Evolutionary conservation across 64 coral and sea anemone genomes (phyloP).

Genomic region (Montipora sp.): DNA sequence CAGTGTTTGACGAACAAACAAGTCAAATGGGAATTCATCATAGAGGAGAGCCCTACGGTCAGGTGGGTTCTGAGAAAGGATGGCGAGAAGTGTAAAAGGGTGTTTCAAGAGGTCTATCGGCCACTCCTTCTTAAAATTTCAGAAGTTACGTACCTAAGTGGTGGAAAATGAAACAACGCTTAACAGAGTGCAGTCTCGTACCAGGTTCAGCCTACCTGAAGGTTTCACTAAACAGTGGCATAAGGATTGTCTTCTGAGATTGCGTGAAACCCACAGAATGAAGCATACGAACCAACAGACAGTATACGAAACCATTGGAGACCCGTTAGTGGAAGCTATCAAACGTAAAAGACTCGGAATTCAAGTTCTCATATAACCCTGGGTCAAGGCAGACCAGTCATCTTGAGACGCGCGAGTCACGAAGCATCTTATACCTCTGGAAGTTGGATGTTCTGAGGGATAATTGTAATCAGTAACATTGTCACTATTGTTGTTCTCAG

Average conservation of each 20-base stretch:
- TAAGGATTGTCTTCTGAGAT: neutral
- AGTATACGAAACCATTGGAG: neutral
- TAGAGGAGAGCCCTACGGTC: neutral
- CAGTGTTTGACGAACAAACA: neutral
- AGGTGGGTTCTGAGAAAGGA: neutral
- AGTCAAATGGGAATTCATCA: neutral
- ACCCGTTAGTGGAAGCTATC: neutral
- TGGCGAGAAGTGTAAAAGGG: constrained; percentile 10
- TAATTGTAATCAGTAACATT: no score
- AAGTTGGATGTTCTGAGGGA: no score
- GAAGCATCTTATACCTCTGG: neutral
- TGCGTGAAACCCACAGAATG: neutral
- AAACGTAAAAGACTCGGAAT: neutral
- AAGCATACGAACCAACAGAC: neutral
- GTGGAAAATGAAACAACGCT: neutral
- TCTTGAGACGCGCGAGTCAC: neutral
- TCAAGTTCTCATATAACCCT: neutral
- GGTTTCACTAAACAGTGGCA: neutral
- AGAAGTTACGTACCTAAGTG: neutral
- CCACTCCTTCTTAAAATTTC: neutral
- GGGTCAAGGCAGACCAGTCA: neutral
- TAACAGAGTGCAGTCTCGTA: neutral
- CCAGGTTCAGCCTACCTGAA: neutral
- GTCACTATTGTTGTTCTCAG: no score
- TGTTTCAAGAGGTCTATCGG: constrained; percentile 21